These are phyloP conservation scores for Brachystomella parvula DNA, from an alignment of 1,140 invertebrate species.

Conservation along the genomic window DNA sequence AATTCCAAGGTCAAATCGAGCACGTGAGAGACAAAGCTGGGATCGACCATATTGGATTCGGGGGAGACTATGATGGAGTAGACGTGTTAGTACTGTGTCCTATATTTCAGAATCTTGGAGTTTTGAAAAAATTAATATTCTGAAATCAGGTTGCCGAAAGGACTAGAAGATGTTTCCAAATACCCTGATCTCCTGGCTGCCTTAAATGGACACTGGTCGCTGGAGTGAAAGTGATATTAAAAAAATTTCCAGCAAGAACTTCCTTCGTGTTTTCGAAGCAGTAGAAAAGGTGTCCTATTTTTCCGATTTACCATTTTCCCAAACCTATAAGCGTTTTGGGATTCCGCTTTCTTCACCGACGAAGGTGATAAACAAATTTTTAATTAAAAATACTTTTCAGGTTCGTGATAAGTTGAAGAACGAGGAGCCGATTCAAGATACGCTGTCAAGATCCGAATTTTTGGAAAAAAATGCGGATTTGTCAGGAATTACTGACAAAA, in stretches of 20 bases:
- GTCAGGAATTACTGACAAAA: constrained; percentile 4
- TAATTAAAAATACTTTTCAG: neutral
- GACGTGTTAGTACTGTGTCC: too few species aligned
- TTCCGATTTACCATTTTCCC: neutral
- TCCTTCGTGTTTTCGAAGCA: constrained; percentile 46
- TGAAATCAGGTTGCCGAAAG: constrained; percentile 33
- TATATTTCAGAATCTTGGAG: neutral
- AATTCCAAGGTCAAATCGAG: constrained; percentile 47
- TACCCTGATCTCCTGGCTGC: constrained; percentile 47
- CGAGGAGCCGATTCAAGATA: neutral
- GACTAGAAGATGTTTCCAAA: constrained; percentile 49
- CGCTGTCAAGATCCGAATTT: constrained; percentile 6
- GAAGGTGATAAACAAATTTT: neutral
- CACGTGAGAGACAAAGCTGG: constrained; percentile 42
- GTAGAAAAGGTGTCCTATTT: constrained; percentile 47
- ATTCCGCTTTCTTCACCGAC: neutral
- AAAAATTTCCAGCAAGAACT: constrained; percentile 46
- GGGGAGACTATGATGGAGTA: constrained; percentile 43
- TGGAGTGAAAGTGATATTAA: constrained; percentile 46
- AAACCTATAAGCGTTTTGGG: too few species aligned
- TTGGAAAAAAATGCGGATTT: neutral
- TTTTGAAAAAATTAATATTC: neutral
- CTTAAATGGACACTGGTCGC: constrained; percentile 50
- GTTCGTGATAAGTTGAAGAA: neutral
- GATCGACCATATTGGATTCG: constrained; percentile 39